A percentile compares a stretch with the other conserved stretches of the same genome.
These are phyloP conservation scores for Erynnis tages DNA, from an alignment of 2,888 invertebrate species.

Conservation along the genomic window DNA sequence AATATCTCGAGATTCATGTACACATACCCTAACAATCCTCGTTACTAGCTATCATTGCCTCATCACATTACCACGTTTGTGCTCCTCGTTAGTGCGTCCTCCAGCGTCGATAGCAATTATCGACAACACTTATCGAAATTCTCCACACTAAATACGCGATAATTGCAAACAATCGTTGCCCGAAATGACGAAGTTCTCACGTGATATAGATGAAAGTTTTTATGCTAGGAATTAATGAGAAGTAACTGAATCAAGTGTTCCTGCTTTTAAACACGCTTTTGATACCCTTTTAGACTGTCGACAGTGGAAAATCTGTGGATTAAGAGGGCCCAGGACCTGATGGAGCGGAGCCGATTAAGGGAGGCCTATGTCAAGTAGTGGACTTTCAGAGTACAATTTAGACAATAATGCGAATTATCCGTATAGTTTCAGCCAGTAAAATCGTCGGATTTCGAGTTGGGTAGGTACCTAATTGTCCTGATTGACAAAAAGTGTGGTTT, in stretches of 20 bases:
- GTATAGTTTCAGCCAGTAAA: too few species aligned
- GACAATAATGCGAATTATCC: too few species aligned
- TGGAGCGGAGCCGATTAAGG: too few species aligned
- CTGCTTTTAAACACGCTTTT: too few species aligned
- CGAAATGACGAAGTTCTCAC: conserved; percentile 8
- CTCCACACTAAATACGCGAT: conserved; percentile 50
- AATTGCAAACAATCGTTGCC: conserved; percentile 36
- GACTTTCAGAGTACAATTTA: too few species aligned
- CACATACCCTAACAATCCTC: conserved; percentile 19
- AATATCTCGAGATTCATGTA: not conserved
- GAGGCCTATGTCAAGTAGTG: too few species aligned
- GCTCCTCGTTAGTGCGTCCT: conserved; percentile 40
- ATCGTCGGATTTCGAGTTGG: too few species aligned
- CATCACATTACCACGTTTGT: conserved; percentile 37
- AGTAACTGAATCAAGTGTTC: not conserved
- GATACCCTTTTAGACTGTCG: too few species aligned
- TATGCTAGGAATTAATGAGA: not conserved
- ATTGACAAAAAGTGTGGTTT: too few species aligned
- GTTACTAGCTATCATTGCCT: conserved; percentile 34
- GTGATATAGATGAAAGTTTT: conserved; percentile 10
- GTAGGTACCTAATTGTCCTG: too few species aligned
- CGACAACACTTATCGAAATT: conserved; percentile 48
- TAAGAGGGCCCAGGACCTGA: too few species aligned
- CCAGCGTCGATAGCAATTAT: conserved; percentile 36
- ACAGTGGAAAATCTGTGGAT: too few species aligned